phyloP scores from a whole-genome alignment of 2,113 vertebrate species.

The Chroicocephalus ridibundus region DNA sequence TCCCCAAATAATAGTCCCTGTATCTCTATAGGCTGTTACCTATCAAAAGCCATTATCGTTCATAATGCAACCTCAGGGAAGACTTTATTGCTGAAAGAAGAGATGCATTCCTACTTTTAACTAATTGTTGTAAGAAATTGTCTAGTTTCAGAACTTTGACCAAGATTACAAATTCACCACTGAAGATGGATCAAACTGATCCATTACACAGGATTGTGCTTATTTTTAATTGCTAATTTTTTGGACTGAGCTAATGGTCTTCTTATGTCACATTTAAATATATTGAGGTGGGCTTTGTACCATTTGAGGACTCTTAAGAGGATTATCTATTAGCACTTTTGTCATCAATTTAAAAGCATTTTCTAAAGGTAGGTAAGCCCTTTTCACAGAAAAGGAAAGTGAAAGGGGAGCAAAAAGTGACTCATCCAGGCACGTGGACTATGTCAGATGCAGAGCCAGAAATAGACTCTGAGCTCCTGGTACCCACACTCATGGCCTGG shows the following conservation, averaged over 20 bases:
- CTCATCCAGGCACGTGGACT: not conserved
- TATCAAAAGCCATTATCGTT: not conserved
- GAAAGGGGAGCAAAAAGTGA: not conserved
- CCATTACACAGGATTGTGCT: not conserved
- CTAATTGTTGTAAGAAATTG: not conserved
- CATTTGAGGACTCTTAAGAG: not conserved
- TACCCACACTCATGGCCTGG: not conserved
- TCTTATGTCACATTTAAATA: not conserved
- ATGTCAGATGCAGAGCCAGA: not conserved
- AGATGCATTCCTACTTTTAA: not conserved
- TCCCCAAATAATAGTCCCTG: not conserved
- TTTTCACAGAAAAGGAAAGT: conserved; percentile 55
- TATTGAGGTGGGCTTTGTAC: not conserved
- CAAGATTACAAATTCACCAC: not conserved
- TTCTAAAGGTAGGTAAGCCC: not conserved
- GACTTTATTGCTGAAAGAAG: not conserved
- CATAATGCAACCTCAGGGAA: not conserved
- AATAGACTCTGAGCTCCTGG: not conserved
- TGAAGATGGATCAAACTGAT: not conserved
- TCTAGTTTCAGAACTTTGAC: not conserved
- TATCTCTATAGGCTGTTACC: not conserved
- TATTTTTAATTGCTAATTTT: not conserved
- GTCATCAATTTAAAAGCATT: not conserved
- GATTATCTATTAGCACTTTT: not conserved
- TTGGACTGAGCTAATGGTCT: not conserved